phyloP scores from a whole-genome alignment of 1,140 invertebrate species.

The Drosophila orena region DNA sequence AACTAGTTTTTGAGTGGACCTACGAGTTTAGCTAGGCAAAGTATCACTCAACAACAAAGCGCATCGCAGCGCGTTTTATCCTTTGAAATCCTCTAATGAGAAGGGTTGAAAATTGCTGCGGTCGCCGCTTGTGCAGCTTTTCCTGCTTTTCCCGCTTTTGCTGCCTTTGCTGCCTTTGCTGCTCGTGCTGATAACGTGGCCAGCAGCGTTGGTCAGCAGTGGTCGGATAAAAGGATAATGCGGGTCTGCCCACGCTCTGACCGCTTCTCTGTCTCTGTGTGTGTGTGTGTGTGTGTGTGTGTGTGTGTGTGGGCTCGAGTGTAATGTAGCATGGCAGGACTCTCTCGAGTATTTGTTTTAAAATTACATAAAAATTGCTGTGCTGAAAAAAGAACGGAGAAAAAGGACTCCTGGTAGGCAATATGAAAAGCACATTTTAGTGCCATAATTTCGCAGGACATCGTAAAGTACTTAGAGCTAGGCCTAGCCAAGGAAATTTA shows the following conservation, averaged over 20 bases:
- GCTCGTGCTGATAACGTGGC: constrained; percentile 65
- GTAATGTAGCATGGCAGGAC: constrained; percentile 65
- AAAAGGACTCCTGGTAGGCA: constrained; percentile 45
- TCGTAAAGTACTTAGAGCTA: constrained; percentile 79
- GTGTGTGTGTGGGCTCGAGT: constrained; percentile 34
- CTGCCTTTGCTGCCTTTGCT: constrained; percentile 29
- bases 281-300: constrained; percentile 19
- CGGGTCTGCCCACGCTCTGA: constrained; percentile 46
- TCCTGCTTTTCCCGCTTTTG: constrained; percentile 4
- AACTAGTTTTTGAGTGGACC: not conserved
- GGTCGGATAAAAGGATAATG: constrained; percentile 79
- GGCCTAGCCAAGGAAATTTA: constrained; percentile 65
- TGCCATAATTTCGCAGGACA: constrained; percentile 67
- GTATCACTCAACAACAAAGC: constrained; percentile 79
- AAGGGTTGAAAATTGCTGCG: constrained; percentile 82
- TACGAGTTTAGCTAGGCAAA: constrained; percentile 41
- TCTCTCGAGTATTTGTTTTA: constrained; percentile 68
- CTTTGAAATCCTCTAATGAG: constrained; percentile 84
- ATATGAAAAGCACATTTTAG: constrained; percentile 75
- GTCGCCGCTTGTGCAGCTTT: constrained; percentile 51
- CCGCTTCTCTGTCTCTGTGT: not conserved
- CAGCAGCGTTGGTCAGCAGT: constrained; percentile 69
- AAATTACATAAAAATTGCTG: constrained; percentile 78
- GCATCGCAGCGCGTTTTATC: constrained; percentile 71
- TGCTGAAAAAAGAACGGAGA: constrained; percentile 37